Conservation (phyloP, 2,113 vertebrate genomes). For the Paracanthobrama guichenoti region DNA sequence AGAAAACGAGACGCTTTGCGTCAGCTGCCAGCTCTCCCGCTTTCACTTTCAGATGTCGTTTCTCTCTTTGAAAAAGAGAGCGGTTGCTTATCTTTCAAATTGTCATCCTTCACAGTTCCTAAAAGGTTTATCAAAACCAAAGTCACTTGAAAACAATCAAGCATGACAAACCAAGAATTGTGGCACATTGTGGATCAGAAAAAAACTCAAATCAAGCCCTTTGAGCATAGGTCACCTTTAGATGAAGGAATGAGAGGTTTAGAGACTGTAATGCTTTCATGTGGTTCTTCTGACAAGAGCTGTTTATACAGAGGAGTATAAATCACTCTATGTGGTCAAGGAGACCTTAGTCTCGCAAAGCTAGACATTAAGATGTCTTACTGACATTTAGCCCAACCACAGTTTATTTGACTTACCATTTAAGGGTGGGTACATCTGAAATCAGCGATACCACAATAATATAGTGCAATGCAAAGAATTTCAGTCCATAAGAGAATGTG, state of each 20-base stretch:
- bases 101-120: conserved; percentile 22
- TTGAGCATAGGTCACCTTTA: conserved; percentile 23
- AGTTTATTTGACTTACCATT: not conserved
- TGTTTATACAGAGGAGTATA: conserved; percentile 61
- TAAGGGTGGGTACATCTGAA: not conserved
- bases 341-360: not conserved
- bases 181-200: not conserved
- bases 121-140: conserved; percentile 22
- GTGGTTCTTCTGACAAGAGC: conserved; percentile 26
- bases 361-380: conserved; percentile 18
- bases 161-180: conserved; percentile 8
- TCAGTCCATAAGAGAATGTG: not conserved
- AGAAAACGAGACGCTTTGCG: conserved; percentile 65
- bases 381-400: conserved; percentile 1
- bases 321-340: conserved; percentile 59
- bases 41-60: conserved; percentile 62
- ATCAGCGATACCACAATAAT: conserved; percentile 3
- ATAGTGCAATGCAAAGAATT: not conserved
- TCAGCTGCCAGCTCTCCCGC: conserved; percentile 65
- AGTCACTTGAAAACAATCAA: conserved; percentile 17
- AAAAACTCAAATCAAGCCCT: not conserved
- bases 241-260: conserved; percentile 11
- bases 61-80: conserved; percentile 34
- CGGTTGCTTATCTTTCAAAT: conserved; percentile 33
- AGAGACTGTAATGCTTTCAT: conserved; percentile 9